Base-by-base conservation (phyloP, 2,797 vertebrate genomes). In the Numenius phaeopus region DNA sequence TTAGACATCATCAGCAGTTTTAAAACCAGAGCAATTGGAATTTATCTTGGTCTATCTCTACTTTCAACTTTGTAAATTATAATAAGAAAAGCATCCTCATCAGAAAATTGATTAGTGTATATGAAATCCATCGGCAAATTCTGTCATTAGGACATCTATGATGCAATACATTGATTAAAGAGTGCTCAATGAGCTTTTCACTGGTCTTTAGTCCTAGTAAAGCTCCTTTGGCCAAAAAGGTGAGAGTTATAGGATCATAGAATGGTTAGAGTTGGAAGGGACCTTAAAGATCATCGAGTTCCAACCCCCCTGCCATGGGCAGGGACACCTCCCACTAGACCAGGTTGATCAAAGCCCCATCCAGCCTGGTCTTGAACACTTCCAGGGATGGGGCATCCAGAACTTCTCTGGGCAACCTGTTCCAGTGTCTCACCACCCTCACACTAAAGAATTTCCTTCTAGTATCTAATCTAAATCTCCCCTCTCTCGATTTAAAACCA, bases 181-280 rank as follows among this genome's bases (percentile, higher is more conserved):
- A 59, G 11, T 6, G 7, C 5, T 59, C 47, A 32, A 11, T n/a
- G 30, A 66, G 19, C 7, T 80, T 77, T 50, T 5, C 9, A 11
- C 3, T 37, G 0, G 0, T 52, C 18, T 69, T 0, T 23, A 32
- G 24, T 32, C 32, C 49, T 29, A 78, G 24, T 52, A 78, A 73
- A 66, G 2, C 2, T 49, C 10, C 5, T 90, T 67, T 71, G 65
- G 8, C 5, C 40, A n/a, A 83, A 70, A 71, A 34, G 8, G 7
- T 37, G 20, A 54, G 32, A 66, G 2, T n/a, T 91, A 30, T 7
- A 8, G 6, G 10, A 17, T 52, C 27, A 29, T 29, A 52, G 27
- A 52, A 52, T 52, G 50, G 27, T 52, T 29, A 29, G 27, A 52
- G 50, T 52, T 52, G 50, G 16, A 29, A 52, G 27, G 27, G 50